Evolutionary conservation across 2,888 invertebrate species (phyloP).

Genomic region (Cinara cedri): DNA sequence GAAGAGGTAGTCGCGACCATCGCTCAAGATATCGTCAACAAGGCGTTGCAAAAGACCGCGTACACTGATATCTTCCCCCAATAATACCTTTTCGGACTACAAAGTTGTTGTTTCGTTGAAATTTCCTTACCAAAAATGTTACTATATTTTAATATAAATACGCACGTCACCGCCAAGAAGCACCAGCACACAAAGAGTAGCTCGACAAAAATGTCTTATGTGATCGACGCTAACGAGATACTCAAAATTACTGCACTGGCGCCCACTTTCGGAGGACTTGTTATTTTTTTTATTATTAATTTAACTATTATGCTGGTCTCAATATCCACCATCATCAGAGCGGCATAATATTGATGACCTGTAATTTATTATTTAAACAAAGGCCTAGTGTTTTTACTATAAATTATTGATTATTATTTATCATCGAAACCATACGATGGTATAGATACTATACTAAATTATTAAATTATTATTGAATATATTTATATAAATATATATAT

Average conservation of each 20-base stretch:
- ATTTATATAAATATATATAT: not conserved
- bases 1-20: constrained; percentile 62
- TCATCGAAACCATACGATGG: not conserved
- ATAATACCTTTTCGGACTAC: constrained; percentile 8
- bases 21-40: constrained; percentile 61
- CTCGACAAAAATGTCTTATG: constrained; percentile 47
- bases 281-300: constrained; percentile 8
- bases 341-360: constrained; percentile 34
- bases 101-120: not conserved
- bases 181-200: constrained; percentile 22
- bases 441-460: constrained; percentile 16
- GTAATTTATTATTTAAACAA: constrained; percentile 25
- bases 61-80: constrained; percentile 57
- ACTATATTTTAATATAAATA: not conserved
- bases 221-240: constrained; percentile 55
- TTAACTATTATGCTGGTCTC: constrained; percentile 17
- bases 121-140: constrained; percentile 41
- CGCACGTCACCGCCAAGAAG: not conserved
- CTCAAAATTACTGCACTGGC: constrained; percentile 6
- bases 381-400: constrained; percentile 5
- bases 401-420: constrained; percentile 42
- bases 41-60: constrained; percentile 61
- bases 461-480: constrained; percentile 24
- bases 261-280: not conserved
- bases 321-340: too few relatives aligned